Percentiles rank a stretch among this genome's conserved stretches.
These are phyloP conservation scores for Natator depressus DNA, from an alignment of 2,113 vertebrate genomes.

Conservation along the genomic window DNA sequence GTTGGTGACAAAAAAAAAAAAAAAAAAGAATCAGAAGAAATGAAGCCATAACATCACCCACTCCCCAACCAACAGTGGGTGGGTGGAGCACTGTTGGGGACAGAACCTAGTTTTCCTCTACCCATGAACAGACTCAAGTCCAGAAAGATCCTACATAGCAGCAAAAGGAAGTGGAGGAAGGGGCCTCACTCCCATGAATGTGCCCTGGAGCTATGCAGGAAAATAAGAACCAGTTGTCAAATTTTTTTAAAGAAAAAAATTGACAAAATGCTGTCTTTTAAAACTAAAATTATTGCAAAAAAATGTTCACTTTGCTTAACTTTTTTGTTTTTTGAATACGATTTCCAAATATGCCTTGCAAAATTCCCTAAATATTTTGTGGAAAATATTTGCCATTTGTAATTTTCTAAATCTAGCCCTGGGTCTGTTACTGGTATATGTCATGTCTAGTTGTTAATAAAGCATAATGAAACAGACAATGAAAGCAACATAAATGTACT, in stretches of 20 bases:
- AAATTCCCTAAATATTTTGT: neutral
- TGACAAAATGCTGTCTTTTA: neutral
- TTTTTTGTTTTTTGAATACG: neutral
- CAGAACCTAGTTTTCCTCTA: neutral
- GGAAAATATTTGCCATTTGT: neutral
- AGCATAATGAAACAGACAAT: neutral
- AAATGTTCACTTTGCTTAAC: neutral
- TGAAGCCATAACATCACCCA: neutral
- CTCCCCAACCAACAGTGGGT: neutral
- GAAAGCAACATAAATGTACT: neutral
- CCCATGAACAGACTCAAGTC: neutral
- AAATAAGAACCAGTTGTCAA: neutral
- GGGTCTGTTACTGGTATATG: neutral
- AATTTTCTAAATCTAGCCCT: neutral
- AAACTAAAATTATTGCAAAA: neutral
- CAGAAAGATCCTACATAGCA: accelerated
- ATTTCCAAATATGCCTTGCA: neutral
- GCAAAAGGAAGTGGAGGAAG: neutral
- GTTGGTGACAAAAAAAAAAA: neutral
- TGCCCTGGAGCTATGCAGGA: neutral
- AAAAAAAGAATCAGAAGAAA: neutral
- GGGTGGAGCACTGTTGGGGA: neutral
- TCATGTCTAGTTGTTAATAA: neutral
- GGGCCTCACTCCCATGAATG: neutral
- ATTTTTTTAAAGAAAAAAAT: neutral